These are phyloP conservation scores for Rhea americana DNA, from an alignment of 2,113 vertebrate species.

Conservation along the genomic window DNA sequence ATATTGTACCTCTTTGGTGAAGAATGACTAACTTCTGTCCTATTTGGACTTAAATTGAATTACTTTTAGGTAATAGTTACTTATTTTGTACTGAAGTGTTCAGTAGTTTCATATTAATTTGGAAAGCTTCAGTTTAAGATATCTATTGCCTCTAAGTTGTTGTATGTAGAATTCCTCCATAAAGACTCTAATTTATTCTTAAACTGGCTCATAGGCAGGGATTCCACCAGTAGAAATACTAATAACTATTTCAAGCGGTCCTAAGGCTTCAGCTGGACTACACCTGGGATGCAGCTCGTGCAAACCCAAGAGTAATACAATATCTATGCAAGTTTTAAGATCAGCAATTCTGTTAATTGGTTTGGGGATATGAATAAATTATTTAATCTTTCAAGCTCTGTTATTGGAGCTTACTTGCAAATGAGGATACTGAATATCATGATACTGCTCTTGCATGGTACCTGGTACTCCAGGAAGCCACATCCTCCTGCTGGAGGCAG, in stretches of 20 bases:
- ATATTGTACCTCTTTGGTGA: neutral
- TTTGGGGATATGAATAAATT: neutral
- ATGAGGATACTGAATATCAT: neutral
- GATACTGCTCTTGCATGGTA: fast-evolving
- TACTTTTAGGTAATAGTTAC: neutral
- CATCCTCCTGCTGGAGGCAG: neutral
- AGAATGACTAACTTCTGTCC: constrained; percentile 4
- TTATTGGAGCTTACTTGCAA: neutral
- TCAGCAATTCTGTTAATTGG: neutral
- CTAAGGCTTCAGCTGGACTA: neutral
- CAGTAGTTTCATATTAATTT: neutral
- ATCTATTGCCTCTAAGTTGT: neutral
- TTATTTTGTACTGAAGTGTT: neutral
- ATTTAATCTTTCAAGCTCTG: neutral
- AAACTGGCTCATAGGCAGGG: neutral
- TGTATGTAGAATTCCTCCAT: neutral
- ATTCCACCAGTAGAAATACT: neutral
- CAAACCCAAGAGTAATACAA: neutral
- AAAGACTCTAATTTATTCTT: neutral
- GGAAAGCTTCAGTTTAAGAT: neutral
- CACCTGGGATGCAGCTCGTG: neutral
- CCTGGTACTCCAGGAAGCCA: neutral
- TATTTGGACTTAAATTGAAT: neutral
- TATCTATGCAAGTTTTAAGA: too few species aligned
- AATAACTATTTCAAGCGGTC: neutral